Conservation (phyloP, 2,888 invertebrate genomes). For the Gryllus longicercus region DNA sequence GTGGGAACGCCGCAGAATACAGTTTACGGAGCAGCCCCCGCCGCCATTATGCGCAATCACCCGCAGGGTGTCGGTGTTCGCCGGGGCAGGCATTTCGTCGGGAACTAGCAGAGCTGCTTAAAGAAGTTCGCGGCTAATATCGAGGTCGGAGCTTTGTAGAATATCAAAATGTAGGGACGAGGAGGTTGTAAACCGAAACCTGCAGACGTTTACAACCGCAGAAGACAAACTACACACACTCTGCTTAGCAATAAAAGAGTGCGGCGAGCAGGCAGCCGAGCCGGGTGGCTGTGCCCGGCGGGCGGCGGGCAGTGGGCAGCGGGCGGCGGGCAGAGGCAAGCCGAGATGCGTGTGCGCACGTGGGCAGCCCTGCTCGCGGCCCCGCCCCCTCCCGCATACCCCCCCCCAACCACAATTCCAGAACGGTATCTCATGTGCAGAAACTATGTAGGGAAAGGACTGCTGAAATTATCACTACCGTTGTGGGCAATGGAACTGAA, state of each 20-base stretch:
- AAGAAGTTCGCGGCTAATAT: not conserved
- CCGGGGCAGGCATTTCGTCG: not conserved
- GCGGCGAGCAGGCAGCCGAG: not conserved
- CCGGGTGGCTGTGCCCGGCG: too few species aligned
- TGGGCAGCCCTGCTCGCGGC: too few species aligned
- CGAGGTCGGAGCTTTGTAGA: conserved; percentile 17
- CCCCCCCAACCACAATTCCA: too few species aligned
- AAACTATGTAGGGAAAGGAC: too few species aligned
- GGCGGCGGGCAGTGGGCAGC: not conserved
- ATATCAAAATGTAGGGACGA: conserved; percentile 17
- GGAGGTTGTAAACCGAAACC: conserved; percentile 17
- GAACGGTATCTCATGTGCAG: too few species aligned
- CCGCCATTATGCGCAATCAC: conserved; percentile 17
- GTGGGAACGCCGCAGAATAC: not conserved
- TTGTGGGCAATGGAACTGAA: too few species aligned
- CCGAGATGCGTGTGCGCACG: not conserved
- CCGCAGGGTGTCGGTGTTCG: not conserved
- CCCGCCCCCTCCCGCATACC: too few species aligned
- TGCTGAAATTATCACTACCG: too few species aligned
- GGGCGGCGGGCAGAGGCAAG: not conserved
- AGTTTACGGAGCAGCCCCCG: not conserved
- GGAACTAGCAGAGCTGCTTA: not conserved
- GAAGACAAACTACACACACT: conserved; percentile 17
- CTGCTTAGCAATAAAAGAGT: conserved; percentile 4
- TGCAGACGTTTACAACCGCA: conserved; percentile 17